Evolutionary conservation across 2,113 vertebrate genomes (phyloP).

Genomic region (Salvelinus fontinalis): DNA sequence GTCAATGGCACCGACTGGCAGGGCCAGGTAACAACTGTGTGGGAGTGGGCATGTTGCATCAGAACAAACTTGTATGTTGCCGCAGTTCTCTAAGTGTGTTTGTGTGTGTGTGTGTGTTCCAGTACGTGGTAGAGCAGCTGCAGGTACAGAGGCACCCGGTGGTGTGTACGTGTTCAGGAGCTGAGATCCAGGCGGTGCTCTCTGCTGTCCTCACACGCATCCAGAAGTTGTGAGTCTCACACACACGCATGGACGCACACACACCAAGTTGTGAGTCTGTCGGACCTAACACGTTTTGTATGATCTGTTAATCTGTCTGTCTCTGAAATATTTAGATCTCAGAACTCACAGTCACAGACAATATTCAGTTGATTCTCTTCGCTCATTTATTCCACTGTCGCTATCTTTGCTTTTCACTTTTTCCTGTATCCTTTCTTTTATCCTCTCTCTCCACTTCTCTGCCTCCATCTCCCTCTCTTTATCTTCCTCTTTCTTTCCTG

Average conservation of each 20-base stretch:
- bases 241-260: neutral
- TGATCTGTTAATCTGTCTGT: neutral
- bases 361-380: neutral
- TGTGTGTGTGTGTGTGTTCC: conserved; percentile 29
- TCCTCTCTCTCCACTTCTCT: neutral
- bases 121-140: conserved; percentile 86
- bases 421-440: neutral
- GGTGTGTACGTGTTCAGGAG: conserved; percentile 83
- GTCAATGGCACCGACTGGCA: conserved; percentile 66
- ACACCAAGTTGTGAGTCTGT: neutral
- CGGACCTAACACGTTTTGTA: neutral
- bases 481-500: neutral
- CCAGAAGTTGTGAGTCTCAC: conserved; percentile 86
- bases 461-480: neutral
- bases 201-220: conserved; percentile 85
- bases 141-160: conserved; percentile 85
- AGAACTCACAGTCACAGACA: neutral
- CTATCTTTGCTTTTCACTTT: neutral
- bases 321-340: conserved; percentile 11
- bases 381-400: neutral
- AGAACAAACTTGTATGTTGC: conserved; percentile 14
- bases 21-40: conserved; percentile 59
- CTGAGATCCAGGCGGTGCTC: conserved; percentile 87
- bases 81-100: conserved; percentile 3
- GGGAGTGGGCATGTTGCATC: neutral